Evolutionary conservation across 2,888 invertebrate genomes (phyloP).

Genomic region (Parelbella ahira): DNA sequence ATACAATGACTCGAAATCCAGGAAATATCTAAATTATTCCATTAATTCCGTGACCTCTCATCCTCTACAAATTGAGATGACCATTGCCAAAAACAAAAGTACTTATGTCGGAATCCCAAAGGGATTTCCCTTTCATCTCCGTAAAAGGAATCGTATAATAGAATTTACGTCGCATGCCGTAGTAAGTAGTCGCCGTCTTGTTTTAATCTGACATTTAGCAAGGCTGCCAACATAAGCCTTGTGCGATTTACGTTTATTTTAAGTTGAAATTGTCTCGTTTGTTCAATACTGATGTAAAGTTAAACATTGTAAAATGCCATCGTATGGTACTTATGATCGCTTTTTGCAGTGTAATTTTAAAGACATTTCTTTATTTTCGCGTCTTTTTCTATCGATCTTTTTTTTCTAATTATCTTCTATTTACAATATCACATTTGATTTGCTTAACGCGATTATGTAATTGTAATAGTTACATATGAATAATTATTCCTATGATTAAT

Average conservation of each 20-base stretch:
- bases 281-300: not conserved
- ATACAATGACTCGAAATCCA: too few relatives aligned
- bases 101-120: conserved; percentile 34
- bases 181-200: conserved; percentile 43
- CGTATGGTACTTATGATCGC: conserved; percentile 26
- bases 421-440: too few relatives aligned
- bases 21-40: too few relatives aligned
- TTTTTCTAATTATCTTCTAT: conserved; percentile 6
- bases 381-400: not conserved
- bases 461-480: too few relatives aligned
- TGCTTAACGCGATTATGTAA: too few relatives aligned
- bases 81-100: conserved; percentile 25
- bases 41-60: too few relatives aligned
- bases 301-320: conserved; percentile 12
- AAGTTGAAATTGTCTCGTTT: conserved; percentile 14
- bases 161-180: conserved; percentile 59
- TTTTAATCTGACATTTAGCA: not conserved
- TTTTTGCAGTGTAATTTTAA: conserved; percentile 33
- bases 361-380: conserved; percentile 30
- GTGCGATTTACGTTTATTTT: not conserved
- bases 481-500: too few relatives aligned
- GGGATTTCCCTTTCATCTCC: conserved; percentile 55
- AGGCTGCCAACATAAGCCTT: not conserved
- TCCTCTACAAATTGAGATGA: conserved; percentile 17
- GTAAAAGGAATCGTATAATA: conserved; percentile 41